Evolutionary conservation across 2,113 vertebrate genomes (phyloP).

Genomic region (Ursus arctos): DNA sequence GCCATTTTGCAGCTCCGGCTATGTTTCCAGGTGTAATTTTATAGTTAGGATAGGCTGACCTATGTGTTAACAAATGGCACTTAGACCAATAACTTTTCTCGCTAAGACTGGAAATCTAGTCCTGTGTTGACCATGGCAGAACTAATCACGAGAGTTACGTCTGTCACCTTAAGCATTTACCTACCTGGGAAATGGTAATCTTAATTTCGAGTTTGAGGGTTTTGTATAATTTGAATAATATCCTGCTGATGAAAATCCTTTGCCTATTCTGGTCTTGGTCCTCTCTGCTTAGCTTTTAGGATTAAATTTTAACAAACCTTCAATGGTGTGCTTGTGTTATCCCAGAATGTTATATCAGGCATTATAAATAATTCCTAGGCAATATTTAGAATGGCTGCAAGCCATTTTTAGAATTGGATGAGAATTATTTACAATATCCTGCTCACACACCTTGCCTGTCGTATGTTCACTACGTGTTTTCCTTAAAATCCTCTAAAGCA

Average conservation of each 20-base stretch:
- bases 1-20: conserved; percentile 29
- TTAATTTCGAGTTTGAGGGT: neutral
- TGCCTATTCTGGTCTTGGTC: neutral
- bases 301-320: conserved; percentile 71
- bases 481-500: conserved; percentile 28
- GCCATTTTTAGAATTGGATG: conserved; percentile 47
- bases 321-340: conserved; percentile 3
- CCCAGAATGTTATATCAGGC: conserved; percentile 33
- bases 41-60: neutral
- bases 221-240: neutral
- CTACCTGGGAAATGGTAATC: neutral
- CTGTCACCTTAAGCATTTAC: neutral
- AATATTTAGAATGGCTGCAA: conserved; percentile 66
- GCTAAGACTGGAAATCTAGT: neutral
- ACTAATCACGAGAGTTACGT: neutral
- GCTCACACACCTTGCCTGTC: neutral
- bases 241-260: conserved; percentile 14
- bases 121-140: neutral
- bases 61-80: neutral
- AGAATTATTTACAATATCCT: conserved; percentile 56
- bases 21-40: conserved; percentile 58
- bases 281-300: neutral
- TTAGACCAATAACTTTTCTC: neutral
- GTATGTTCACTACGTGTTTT: conserved; percentile 3
- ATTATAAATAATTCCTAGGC: conserved; percentile 69